Base-by-base conservation (phyloP, 2,888 invertebrate genomes). In the Timema podura region DNA sequence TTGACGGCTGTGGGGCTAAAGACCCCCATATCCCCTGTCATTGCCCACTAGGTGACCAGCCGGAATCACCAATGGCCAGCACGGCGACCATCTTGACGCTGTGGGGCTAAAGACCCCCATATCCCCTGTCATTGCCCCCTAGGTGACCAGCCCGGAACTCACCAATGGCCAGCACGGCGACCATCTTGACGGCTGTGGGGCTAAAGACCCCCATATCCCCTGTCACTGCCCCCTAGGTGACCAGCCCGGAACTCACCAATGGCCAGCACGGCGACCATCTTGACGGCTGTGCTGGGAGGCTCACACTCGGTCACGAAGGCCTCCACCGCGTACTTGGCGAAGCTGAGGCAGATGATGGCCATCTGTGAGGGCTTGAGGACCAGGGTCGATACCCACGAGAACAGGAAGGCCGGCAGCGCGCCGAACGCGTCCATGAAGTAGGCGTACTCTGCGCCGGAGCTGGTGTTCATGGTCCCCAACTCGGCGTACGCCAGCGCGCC, bases 391-490 rank as follows among this genome's bases (percentile, higher is more conserved):
- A 93, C 93, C 95, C 95, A 95, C 79, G 94, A 93, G 84, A 95
- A 95, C 75, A 96, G 85, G 83, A 95, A 96, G 76, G 95, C 95
- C 74, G 95, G 93, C 73, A 93, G 89, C 77, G 93, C 91, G 75
- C 96, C 96, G 82, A 95, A 95, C 71, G 95, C 95, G 82, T 95
- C 95, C 92, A 95, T 93, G 83, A 95, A 95, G 83, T 96, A 96
- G 76, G 95, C 95, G 86, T 96, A 96, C 82, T 96, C 96, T 74
- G 95, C 96, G 75, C 96, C 96, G 74, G 95, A 95, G 77, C 94
- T 93, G 78, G 95, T 94, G 83, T 96, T 95, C 92, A 96, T 93
- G 75, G 96, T 96, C 79, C 96, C 96, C 81, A 96, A 83, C 85
- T 96, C 96, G 78, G 95, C 95, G 82, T 96, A 96, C 76, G 95